Conservation (phyloP, 1,140 invertebrate genomes). For the Pseudomyrmex sp. region DNA sequence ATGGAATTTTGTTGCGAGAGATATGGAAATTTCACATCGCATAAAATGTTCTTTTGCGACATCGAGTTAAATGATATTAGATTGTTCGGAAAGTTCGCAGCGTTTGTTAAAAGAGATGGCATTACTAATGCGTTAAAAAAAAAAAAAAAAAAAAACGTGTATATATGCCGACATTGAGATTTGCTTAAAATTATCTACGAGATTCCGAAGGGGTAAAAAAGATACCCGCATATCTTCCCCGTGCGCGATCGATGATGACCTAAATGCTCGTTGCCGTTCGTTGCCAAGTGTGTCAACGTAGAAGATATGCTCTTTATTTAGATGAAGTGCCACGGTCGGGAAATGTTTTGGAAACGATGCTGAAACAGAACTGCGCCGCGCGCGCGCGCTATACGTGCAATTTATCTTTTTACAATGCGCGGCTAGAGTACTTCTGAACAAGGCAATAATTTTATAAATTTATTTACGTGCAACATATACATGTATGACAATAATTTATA, state of each 20-base stretch:
- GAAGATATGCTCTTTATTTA: slow-evolving; percentile 42
- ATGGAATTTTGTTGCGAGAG: no score
- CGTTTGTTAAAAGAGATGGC: no score
- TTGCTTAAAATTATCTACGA: slow-evolving; percentile 3
- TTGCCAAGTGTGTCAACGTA: slow-evolving; percentile 60
- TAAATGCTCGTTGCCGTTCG: slow-evolving; percentile 62
- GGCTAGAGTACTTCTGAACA: not conserved
- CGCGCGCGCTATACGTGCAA: not conserved
- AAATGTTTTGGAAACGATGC: slow-evolving; percentile 49
- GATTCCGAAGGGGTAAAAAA: slow-evolving; percentile 45
- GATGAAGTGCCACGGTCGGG: slow-evolving; percentile 43
- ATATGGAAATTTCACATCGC: no score
- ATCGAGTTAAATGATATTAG: no score
- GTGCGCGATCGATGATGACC: slow-evolving; percentile 70
- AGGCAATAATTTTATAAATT: not conserved
- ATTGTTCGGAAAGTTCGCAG: no score
- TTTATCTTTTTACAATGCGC: slow-evolving; percentile 7
- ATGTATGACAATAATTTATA: no score
- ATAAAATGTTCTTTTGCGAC: no score
- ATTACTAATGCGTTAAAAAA: no score
- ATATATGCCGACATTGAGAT: slow-evolving; percentile 3
- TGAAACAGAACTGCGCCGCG: not conserved
- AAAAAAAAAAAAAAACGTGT: not conserved
- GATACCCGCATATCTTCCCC: slow-evolving; percentile 9
- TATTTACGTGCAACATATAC: not conserved